phyloP scores from a whole-genome alignment of 2,888 invertebrate species.

The Pecten maximus region DNA sequence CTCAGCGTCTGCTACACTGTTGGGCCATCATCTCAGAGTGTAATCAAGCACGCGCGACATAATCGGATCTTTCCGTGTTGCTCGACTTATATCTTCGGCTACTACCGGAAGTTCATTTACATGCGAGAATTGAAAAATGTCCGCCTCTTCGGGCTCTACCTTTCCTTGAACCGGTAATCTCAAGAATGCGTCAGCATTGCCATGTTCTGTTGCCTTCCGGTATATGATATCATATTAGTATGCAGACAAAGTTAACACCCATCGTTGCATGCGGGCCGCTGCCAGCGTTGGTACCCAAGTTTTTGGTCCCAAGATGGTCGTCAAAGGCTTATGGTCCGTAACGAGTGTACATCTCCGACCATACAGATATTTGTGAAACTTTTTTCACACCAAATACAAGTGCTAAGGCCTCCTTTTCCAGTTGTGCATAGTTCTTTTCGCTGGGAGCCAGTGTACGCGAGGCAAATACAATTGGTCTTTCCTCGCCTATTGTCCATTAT shows the following conservation, averaged over 20 bases:
- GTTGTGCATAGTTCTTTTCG: conserved; percentile 75
- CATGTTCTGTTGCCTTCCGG: conserved; percentile 68
- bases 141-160: conserved; percentile 35
- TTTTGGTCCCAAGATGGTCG: conserved; percentile 78
- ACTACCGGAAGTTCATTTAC: conserved; percentile 36
- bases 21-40: background rate
- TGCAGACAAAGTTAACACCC: conserved; percentile 73
- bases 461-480: conserved; percentile 80
- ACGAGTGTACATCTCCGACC: conserved; percentile 81
- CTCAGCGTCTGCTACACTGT: background rate
- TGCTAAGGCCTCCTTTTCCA: conserved; percentile 80
- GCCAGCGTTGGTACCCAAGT: conserved; percentile 69
- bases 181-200: conserved; percentile 78
- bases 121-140: conserved; percentile 33
- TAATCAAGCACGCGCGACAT: background rate
- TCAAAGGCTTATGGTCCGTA: conserved; percentile 82
- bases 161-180: conserved; percentile 59
- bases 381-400: conserved; percentile 80
- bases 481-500: conserved; percentile 75
- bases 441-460: conserved; percentile 56
- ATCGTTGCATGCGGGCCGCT: conserved; percentile 72
- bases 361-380: conserved; percentile 81
- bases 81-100: conserved; percentile 27
- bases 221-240: conserved; percentile 78
- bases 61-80: conserved; percentile 38